Percentiles rank a stretch among this genome's conserved stretches.
Conservation (phyloP, 2,797 vertebrate species). For the Myripristis jacobus region DNA sequence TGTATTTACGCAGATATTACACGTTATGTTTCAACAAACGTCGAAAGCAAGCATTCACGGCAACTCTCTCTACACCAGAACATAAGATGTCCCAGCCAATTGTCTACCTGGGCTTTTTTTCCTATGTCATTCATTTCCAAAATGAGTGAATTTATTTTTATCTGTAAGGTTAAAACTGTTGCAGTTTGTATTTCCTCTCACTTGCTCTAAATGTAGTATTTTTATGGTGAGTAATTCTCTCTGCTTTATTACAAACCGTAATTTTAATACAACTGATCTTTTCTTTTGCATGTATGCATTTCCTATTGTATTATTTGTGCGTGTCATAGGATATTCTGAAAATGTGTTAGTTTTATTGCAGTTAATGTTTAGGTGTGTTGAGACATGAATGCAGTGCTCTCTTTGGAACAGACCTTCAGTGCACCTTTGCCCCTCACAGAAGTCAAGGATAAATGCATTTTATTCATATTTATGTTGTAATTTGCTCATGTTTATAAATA, state of each 20-base stretch:
- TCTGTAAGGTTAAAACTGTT: conserved; percentile 1
- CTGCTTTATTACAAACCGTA: not conserved
- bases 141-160: not conserved
- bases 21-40: conserved; percentile 50
- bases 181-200: conserved; percentile 35
- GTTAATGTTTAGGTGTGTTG: conserved; percentile 56
- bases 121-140: conserved; percentile 35
- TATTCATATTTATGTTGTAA: conserved; percentile 61
- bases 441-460: conserved; percentile 41
- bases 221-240: conserved; percentile 32
- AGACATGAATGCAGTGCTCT: conserved; percentile 27
- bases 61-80: conserved; percentile 30
- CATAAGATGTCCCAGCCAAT: conserved; percentile 8
- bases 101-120: conserved; percentile 1
- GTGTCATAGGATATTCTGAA: conserved; percentile 44
- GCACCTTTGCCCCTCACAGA: conserved; percentile 32
- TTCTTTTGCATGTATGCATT: conserved; percentile 60
- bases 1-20: conserved; percentile 52
- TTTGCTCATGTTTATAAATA: conserved; percentile 64
- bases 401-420: conserved; percentile 25
- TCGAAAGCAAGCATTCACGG: conserved; percentile 43
- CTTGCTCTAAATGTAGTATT: conserved; percentile 41
- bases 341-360: conserved; percentile 39
- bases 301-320: conserved; percentile 31
- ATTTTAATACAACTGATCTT: conserved; percentile 27